Base-by-base conservation (phyloP, 2,113 vertebrate genomes). In the Ivindomyrus marchei region DNA sequence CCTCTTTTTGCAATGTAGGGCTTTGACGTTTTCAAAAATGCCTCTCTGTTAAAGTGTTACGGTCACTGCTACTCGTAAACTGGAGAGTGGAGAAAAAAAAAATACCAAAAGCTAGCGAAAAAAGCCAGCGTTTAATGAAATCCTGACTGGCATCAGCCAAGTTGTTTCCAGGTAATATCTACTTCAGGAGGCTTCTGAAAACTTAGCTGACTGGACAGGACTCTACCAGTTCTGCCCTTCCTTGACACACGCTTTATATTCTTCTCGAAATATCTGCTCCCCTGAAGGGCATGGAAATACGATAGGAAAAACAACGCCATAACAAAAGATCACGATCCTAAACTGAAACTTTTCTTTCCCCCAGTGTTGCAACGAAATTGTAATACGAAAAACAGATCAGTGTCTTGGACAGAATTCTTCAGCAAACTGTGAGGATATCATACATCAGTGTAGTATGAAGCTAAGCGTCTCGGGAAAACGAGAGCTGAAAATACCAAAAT, bases 371-470 rank as follows among this genome's bases (percentile, higher is more conserved):
- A 77, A 39, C 9, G 1, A 80, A 39, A 77, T 10, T 36, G 70
- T 39, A 77, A 84, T 46, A 19, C 42, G 1, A 24, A 85, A 85
- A 85, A 39, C 74, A 80, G 74, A 39, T 4, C 83, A 5, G 8
- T 45, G 24, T 85, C 42, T n/a, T 85, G 83, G 45, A 47, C 45
- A 85, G 42, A 46, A 47, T 42, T 10, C 3, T 47, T 47, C 24
- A 87, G 27, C 85, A 47, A 45, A 85, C 83, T n/a, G 83, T 47
- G 83, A 49, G 42, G 83, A 85, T 85, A 85, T 85, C 45, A 47
- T 45, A 85, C 83, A 49, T n/a, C 83, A 3, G 45, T 42, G 9
- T 27, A 24, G 46, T 24, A 49, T 85, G 6, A 85, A 49, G 83
- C 9, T 27, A 46, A 85, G 46, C 0, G 24, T 49, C 42, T 49